phyloP scores from a whole-genome alignment of 1,140 invertebrate genomes.

The Neuroterus valhalla region DNA sequence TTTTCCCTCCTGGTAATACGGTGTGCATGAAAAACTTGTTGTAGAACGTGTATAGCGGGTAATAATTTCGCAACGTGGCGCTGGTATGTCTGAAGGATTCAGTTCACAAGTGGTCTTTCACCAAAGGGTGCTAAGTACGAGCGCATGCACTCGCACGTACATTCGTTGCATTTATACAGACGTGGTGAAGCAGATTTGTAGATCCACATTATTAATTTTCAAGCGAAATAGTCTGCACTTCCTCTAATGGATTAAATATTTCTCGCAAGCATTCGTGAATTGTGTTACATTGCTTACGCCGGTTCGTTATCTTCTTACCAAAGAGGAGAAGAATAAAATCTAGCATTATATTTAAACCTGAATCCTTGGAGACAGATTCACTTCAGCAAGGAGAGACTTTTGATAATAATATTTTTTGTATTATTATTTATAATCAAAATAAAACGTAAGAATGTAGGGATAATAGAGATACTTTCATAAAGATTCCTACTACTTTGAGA shows the following conservation, averaged over 20 bases:
- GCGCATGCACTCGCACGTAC: constrained; percentile 53
- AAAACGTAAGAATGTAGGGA: too few relatives aligned
- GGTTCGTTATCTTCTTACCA: neutral
- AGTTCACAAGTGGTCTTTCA: constrained; percentile 56
- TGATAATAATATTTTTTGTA: too few relatives aligned
- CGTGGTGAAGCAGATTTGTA: constrained; percentile 19
- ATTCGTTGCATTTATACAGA: constrained; percentile 38
- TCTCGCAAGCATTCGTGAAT: neutral
- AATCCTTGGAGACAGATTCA: too few relatives aligned
- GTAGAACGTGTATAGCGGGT: constrained; percentile 16
- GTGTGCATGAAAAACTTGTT: constrained; percentile 14
- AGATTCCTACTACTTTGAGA: too few relatives aligned
- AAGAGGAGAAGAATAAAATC: too few relatives aligned
- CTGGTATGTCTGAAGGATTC: constrained; percentile 61
- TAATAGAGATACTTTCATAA: too few relatives aligned
- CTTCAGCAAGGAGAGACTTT: too few relatives aligned
- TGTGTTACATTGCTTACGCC: neutral
- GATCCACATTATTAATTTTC: neutral
- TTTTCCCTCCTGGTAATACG: neutral
- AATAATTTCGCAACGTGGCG: constrained; percentile 43
- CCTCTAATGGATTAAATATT: neutral
- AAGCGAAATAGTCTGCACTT: neutral
- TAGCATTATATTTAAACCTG: too few relatives aligned
- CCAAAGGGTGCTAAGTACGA: constrained; percentile 57
- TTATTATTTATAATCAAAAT: too few relatives aligned